A percentile compares a stretch with the other conserved stretches of the same genome.
Conservation (phyloP, 2,888 invertebrate species). For the Caenorhabditis sp. region DNA sequence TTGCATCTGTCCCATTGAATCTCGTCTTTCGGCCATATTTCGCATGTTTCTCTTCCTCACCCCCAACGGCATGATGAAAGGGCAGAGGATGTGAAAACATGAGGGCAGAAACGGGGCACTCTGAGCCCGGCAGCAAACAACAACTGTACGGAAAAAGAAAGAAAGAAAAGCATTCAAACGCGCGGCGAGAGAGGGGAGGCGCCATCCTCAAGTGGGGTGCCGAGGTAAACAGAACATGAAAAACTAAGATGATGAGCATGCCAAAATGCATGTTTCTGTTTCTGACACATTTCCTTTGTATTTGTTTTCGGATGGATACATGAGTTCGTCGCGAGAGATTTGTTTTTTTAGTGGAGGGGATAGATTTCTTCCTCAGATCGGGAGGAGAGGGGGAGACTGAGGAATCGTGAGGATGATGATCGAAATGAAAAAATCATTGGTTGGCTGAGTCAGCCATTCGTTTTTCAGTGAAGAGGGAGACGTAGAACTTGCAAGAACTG, state of each 20-base stretch:
- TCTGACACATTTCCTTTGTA: conserved; percentile 31
- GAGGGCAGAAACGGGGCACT: neutral
- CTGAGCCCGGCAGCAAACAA: conserved; percentile 44
- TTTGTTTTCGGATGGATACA: neutral
- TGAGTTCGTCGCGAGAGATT: neutral
- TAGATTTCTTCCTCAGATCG: neutral
- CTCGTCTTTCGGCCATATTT: conserved; percentile 1
- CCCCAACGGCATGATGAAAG: conserved; percentile 1
- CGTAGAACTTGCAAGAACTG: conserved; percentile 17
- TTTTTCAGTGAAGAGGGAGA: too few species aligned
- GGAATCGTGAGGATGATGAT: neutral
- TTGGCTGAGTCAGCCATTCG: too few species aligned
- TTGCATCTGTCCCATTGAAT: conserved; percentile 5
- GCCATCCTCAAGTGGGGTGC: conserved; percentile 50
- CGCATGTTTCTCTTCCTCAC: conserved; percentile 2
- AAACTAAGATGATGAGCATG: conserved; percentile 58
- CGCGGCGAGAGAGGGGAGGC: conserved; percentile 13
- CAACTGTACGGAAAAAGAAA: conserved; percentile 28
- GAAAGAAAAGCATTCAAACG: conserved; percentile 6
- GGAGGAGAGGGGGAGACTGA: neutral
- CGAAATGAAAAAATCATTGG: too few species aligned
- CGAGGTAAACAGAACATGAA: conserved; percentile 53
- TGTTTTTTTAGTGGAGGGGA: neutral
- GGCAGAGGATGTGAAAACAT: neutral
- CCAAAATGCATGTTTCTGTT: conserved; percentile 40